Conservation (phyloP, 2,113 vertebrate genomes). For the Lipotes vexillifer region DNA sequence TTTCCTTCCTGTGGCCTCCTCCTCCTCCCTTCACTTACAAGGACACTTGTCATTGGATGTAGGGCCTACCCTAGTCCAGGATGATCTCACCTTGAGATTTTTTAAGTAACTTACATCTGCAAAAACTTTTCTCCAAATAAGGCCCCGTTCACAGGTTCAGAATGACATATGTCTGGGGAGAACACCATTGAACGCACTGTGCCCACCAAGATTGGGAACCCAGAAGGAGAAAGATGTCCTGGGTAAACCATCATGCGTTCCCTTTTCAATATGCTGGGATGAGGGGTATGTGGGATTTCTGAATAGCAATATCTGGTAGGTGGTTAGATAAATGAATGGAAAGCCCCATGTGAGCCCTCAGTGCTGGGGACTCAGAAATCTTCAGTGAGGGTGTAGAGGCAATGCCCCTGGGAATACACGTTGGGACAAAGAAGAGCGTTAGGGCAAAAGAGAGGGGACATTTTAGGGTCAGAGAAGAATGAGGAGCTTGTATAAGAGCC, state of each 20-base stretch:
- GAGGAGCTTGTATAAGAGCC: background rate
- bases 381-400: background rate
- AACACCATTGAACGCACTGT: background rate
- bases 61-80: background rate
- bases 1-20: no score
- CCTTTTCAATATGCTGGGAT: background rate
- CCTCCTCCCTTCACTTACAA: background rate
- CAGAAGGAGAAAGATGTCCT: background rate
- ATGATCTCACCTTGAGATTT: background rate
- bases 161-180: background rate
- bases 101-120: background rate
- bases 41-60: background rate
- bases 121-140: background rate
- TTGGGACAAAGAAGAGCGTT: background rate
- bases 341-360: background rate
- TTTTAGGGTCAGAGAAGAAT: background rate
- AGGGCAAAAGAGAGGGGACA: background rate
- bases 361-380: background rate
- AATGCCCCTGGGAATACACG: rapidly evolving
- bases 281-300: background rate
- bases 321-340: background rate
- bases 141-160: no score
- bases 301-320: background rate
- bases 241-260: background rate
- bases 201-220: background rate